phyloP scores from a whole-genome alignment of 2,113 vertebrate genomes.

The Alligator sinensis region DNA sequence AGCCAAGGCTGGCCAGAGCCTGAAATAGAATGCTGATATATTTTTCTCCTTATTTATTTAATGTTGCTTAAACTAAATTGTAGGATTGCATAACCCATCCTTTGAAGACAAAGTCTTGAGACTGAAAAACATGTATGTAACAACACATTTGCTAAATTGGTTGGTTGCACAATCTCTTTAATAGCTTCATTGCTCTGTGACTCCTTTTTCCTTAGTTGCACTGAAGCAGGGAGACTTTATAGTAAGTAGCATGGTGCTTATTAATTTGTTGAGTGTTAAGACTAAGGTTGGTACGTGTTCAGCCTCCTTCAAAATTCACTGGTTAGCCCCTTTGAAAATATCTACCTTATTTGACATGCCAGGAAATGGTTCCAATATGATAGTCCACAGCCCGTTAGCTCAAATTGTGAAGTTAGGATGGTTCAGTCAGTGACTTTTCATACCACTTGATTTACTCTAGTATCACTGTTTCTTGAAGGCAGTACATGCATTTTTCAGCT shows the following conservation, averaged over 20 bases:
- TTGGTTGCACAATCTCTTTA: background rate
- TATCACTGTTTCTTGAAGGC: accelerated
- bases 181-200: conserved; percentile 21
- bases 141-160: background rate
- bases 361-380: background rate
- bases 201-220: background rate
- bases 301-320: background rate
- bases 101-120: background rate
- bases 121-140: background rate
- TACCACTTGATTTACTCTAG: background rate
- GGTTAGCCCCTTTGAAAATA: background rate
- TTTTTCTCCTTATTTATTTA: background rate
- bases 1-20: background rate
- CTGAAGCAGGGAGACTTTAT: background rate
- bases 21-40: background rate
- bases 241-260: background rate
- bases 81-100: background rate
- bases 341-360: accelerated
- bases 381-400: background rate
- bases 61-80: background rate
- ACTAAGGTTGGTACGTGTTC: background rate
- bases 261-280: background rate
- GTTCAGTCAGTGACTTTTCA: background rate
- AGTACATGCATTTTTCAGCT: background rate
- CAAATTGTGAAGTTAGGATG: background rate